Evolutionary conservation across 2,113 vertebrate species (phyloP).

Genomic region (Todiramphus chloris): DNA sequence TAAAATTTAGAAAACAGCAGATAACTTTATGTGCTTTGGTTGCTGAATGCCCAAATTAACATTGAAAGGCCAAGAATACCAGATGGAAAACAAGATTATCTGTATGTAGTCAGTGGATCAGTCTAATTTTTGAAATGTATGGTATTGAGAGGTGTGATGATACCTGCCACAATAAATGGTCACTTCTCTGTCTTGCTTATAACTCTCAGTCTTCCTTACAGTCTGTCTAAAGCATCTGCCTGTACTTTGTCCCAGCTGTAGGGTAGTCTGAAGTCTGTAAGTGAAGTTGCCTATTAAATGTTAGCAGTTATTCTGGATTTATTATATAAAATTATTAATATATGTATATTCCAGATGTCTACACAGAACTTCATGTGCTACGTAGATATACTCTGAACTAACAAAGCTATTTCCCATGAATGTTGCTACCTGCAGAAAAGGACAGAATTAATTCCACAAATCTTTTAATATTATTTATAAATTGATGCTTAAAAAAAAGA

Average conservation of each 20-base stretch:
- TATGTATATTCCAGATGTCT: neutral
- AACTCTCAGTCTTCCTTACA: neutral
- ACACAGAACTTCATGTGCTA: neutral
- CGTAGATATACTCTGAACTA: neutral
- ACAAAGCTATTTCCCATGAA: constrained; percentile 34
- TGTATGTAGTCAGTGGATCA: neutral
- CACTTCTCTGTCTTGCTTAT: neutral
- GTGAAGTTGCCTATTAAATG: neutral
- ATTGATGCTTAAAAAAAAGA: constrained; percentile 70
- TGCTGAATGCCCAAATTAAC: neutral
- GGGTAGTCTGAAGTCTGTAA: neutral
- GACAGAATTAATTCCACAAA: constrained; percentile 43
- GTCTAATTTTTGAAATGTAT: neutral
- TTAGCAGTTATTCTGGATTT: constrained; percentile 28
- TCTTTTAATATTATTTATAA: constrained; percentile 71
- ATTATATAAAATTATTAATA: constrained; percentile 2
- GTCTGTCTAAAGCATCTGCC: neutral
- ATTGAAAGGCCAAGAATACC: neutral
- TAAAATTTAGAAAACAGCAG: neutral
- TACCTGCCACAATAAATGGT: neutral
- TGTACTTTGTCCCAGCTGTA: neutral
- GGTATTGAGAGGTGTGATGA: neutral
- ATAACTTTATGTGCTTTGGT: neutral
- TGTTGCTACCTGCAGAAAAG: constrained; percentile 45
- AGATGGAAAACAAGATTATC: neutral